phyloP scores from a whole-genome alignment of 2,113 vertebrate species.

The Lepus timidus region DNA sequence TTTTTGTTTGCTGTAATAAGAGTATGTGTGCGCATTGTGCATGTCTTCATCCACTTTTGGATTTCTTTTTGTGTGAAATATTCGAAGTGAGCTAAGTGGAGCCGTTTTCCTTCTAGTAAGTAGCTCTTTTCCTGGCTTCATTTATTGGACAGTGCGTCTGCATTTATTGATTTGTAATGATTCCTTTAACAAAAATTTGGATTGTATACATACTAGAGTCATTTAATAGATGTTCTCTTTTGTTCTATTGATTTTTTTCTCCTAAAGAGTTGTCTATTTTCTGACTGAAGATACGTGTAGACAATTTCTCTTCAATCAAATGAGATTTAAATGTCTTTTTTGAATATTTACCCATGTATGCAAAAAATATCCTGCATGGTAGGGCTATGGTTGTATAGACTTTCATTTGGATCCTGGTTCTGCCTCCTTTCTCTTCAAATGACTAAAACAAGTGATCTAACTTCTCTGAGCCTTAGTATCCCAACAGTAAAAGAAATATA shows the following conservation, averaged over 20 bases:
- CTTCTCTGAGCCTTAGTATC: not conserved
- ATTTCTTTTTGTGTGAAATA: not conserved
- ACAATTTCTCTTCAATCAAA: not conserved
- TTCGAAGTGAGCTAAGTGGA: not conserved
- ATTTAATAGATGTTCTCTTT: not conserved
- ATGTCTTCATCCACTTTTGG: not conserved
- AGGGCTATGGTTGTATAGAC: not conserved
- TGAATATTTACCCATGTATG: not conserved
- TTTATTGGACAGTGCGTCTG: not conserved
- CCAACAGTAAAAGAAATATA: not conserved
- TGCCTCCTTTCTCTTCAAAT: not conserved
- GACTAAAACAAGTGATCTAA: not conserved
- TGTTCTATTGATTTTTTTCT: conserved; percentile 2
- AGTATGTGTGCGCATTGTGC: not conserved
- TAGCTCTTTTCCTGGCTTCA: not conserved
- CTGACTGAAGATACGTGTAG: not conserved
- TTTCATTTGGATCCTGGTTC: not conserved
- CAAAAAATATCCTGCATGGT: not conserved
- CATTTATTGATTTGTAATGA: not conserved
- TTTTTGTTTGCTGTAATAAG: not conserved
- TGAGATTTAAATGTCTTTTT: not conserved
- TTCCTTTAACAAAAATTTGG: conserved; percentile 33
- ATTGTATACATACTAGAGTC: not conserved
- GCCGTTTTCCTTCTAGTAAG: not conserved
- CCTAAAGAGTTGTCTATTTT: not conserved